Conservation (phyloP, 2,797 vertebrate species). For the Alcedo quadribrachys region DNA sequence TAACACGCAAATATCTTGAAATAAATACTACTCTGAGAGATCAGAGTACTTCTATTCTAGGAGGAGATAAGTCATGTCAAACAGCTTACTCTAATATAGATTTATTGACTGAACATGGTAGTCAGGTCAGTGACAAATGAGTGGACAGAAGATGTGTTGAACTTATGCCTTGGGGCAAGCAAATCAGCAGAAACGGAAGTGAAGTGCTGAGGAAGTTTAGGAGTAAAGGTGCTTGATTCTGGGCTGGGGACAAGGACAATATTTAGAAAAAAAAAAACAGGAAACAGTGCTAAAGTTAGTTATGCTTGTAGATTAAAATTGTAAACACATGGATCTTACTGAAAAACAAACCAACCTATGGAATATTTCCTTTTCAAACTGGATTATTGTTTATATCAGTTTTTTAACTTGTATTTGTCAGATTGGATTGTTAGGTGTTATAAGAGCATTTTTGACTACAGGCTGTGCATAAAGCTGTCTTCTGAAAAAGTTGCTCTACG, state of each 20-base stretch:
- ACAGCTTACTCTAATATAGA: slow-evolving; percentile 42
- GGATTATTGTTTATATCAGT: background rate
- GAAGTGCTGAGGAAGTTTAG: slow-evolving; percentile 25
- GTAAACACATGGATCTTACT: background rate
- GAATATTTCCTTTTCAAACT: background rate
- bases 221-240: background rate
- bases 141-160: background rate
- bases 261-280: background rate
- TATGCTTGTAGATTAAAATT: background rate
- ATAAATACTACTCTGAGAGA: background rate
- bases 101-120: slow-evolving; percentile 53
- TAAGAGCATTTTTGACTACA: background rate
- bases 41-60: background rate
- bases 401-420: background rate
- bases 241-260: background rate
- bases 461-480: background rate
- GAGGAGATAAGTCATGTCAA: background rate
- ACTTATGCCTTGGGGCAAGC: background rate
- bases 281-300: background rate
- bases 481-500: background rate
- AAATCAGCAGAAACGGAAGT: background rate
- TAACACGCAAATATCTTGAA: background rate
- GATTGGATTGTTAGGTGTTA: background rate
- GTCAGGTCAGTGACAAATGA: slow-evolving; percentile 51
- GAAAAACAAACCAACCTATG: background rate